A percentile compares a stretch with the other conserved stretches of the same genome.
Evolutionary conservation across 2,888 invertebrate genomes (phyloP).

Genomic region (Perizoma flavofasciatum): DNA sequence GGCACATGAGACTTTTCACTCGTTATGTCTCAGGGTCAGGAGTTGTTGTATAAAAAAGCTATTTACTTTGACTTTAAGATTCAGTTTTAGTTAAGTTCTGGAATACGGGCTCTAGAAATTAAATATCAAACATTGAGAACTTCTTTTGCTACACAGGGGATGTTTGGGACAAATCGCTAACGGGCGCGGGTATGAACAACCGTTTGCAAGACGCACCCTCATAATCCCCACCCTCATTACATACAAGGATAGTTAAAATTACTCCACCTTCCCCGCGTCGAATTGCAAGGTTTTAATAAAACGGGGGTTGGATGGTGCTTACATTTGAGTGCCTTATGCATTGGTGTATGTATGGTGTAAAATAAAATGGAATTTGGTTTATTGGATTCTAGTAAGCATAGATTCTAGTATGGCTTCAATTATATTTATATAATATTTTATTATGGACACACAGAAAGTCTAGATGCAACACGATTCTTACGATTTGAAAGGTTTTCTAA

Average conservation of each 20-base stretch:
- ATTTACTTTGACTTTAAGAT: too few relatives aligned
- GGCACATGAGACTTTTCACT: too few relatives aligned
- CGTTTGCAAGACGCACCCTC: constrained; percentile 82
- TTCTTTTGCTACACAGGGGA: constrained; percentile 63
- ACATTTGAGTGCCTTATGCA: constrained; percentile 42
- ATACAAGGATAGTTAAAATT: constrained; percentile 78
- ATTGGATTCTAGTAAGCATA: too few relatives aligned
- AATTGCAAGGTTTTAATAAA: constrained; percentile 73
- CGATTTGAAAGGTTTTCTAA: too few relatives aligned
- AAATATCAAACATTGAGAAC: constrained; percentile 19
- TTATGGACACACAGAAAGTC: too few relatives aligned
- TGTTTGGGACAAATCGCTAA: constrained; percentile 76
- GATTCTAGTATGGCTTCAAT: too few relatives aligned
- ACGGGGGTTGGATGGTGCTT: constrained; percentile 49
- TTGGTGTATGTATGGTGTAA: constrained; percentile 33
- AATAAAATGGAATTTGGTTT: too few relatives aligned
- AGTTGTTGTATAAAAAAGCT: too few relatives aligned
- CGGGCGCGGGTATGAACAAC: constrained; percentile 74
- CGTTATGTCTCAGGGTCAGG: too few relatives aligned
- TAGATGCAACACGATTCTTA: too few relatives aligned
- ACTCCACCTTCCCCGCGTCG: constrained; percentile 53
- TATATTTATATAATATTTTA: too few relatives aligned
- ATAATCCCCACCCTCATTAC: constrained; percentile 73
- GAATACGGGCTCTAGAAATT: not conserved
- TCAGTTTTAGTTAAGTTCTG: too few relatives aligned